Evolutionary conservation across 2,888 invertebrate genomes (phyloP).

Genomic region (Epinotia ramella): DNA sequence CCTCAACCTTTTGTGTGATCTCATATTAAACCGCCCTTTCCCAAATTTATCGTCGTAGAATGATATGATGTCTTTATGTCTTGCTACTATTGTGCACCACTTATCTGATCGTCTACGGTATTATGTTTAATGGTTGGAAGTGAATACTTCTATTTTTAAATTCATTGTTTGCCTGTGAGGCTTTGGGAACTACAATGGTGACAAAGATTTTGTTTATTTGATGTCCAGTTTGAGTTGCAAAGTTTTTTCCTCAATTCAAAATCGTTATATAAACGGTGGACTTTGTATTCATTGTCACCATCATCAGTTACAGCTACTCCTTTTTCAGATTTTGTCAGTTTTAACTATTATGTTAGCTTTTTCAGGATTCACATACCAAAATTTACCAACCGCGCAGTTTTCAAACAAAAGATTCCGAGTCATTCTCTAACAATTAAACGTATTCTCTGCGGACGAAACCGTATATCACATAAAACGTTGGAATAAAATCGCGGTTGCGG

Average conservation of each 20-base stretch:
- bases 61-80: conserved; percentile 85
- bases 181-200: conserved; percentile 5
- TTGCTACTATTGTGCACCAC: conserved; percentile 75
- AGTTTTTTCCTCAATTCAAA: neutral
- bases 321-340: neutral
- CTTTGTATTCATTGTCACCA: neutral
- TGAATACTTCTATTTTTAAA: conserved; percentile 51
- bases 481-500: conserved; percentile 12
- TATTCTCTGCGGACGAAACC: neutral
- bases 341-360: neutral
- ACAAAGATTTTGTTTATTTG: conserved; percentile 24
- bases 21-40: conserved; percentile 78
- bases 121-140: conserved; percentile 71
- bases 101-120: conserved; percentile 81
- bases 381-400: neutral
- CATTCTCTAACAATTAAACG: conserved; percentile 8
- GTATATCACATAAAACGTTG: no score
- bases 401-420: neutral
- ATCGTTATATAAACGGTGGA: neutral
- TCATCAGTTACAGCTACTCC: neutral
- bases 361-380: neutral
- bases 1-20: conserved; percentile 74
- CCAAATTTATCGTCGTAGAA: conserved; percentile 81
- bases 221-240: conserved; percentile 16
- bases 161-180: conserved; percentile 43